Conservation (phyloP, 2,113 vertebrate species). For the Macrotus californicus region DNA sequence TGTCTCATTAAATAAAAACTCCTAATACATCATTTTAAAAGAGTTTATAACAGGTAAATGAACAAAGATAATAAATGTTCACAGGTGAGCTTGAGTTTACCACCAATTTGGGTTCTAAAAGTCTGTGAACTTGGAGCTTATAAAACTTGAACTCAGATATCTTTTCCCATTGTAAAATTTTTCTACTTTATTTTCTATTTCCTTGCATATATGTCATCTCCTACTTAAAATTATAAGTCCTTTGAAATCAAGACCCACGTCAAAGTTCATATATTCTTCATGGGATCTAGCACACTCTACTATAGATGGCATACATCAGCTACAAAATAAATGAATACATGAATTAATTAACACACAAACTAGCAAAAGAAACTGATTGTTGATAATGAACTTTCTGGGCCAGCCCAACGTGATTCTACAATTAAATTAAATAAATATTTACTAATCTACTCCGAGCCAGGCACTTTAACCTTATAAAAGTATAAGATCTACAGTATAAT, state of each 20-base stretch:
- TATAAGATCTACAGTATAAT: not conserved
- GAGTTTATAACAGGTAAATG: not conserved
- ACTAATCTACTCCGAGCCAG: not conserved
- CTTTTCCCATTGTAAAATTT: not conserved
- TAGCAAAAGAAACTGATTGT: slow-evolving; percentile 12
- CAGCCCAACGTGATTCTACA: not conserved
- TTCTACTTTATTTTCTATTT: not conserved
- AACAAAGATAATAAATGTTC: slow-evolving; percentile 1
- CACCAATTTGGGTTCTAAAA: not conserved
- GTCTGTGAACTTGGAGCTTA: not conserved
- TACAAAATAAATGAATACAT: not conserved
- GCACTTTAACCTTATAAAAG: not conserved
- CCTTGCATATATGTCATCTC: not conserved
- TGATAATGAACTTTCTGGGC: not conserved
- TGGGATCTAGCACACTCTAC: not conserved
- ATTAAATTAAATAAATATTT: slow-evolving; percentile 7
- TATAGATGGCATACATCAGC: not conserved
- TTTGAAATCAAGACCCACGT: not conserved
- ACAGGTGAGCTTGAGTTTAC: not conserved
- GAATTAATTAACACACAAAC: not conserved
- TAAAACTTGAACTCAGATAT: not conserved
- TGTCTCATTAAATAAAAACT: not conserved
- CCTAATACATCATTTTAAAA: not conserved
- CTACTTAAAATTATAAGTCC: not conserved
- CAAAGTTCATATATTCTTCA: not conserved